phyloP scores from a whole-genome alignment of 2,888 invertebrate genomes.

The Eulithis prunata region DNA sequence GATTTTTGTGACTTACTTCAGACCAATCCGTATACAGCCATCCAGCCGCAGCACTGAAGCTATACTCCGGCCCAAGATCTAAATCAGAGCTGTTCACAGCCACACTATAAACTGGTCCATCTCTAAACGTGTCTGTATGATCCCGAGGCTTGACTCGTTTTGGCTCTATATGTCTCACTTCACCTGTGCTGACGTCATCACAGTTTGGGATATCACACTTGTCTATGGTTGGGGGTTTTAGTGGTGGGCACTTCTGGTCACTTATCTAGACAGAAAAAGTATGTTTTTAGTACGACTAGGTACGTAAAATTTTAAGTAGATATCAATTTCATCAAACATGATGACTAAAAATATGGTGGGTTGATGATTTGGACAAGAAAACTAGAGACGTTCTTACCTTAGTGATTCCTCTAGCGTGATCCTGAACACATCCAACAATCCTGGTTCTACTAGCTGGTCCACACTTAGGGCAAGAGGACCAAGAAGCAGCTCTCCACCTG shows the following conservation, averaged over 20 bases:
- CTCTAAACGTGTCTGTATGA: slow-evolving; percentile 67
- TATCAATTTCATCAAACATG: too few species aligned
- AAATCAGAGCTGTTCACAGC: slow-evolving; percentile 65
- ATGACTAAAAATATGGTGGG: too few species aligned
- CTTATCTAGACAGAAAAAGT: slow-evolving; percentile 59
- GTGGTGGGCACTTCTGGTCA: slow-evolving; percentile 69
- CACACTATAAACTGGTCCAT: slow-evolving; percentile 73
- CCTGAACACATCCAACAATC: slow-evolving; percentile 89
- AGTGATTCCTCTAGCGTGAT: slow-evolving; percentile 74
- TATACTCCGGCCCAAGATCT: slow-evolving; percentile 73
- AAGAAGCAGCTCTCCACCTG: slow-evolving; percentile 91
- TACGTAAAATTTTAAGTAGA: too few species aligned
- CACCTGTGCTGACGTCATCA: slow-evolving; percentile 44
- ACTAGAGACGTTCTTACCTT: slow-evolving; percentile 55
- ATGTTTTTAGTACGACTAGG: not conserved
- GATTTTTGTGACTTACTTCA: slow-evolving; percentile 64
- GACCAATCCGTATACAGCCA: slow-evolving; percentile 86
- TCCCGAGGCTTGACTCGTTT: slow-evolving; percentile 58
- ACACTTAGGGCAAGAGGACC: slow-evolving; percentile 92
- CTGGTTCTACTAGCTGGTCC: slow-evolving; percentile 90
- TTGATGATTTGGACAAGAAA: too few species aligned
- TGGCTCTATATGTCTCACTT: slow-evolving; percentile 55
- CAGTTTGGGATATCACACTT: slow-evolving; percentile 70
- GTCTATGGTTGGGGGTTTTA: slow-evolving; percentile 65
- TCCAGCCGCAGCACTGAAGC: slow-evolving; percentile 68